Base-by-base conservation (phyloP, 2,888 invertebrate genomes). In the Rhopalosiphum nymphaeae region DNA sequence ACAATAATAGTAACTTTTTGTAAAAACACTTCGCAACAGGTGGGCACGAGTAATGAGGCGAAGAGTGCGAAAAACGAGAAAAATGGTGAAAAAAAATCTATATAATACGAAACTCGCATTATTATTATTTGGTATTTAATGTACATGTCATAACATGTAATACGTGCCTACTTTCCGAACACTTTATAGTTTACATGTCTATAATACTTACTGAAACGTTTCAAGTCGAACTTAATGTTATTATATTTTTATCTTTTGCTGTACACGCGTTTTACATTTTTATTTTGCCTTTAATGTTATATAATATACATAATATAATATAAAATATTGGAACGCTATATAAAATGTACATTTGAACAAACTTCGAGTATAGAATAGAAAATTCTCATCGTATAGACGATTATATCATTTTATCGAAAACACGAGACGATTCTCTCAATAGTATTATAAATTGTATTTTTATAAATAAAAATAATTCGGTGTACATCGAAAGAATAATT, bases 1-100 rank as follows among this genome's bases (percentile, higher is more conserved):
- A 78, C 36, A 78, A 78, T 78, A 78, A 42, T 78, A 78, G 21
- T 21, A 36, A 78, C 36, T 78, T 78, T 78, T 78, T 78, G 78
- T 78, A 36, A 78, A 78, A 78, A 78, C 78, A 78, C 21, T 36
- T 78, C 36, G 78, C 78, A 78, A 78, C 78, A 78, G 78, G 78
- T 78, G 78, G 36, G 78, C 36, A 36, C 78, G 21, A 78, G 36
- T 78, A 78, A 78, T 78, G 78, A 78, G 21, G 78, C 21, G 9
- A 36, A 78, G 9, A 78, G 36, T 36, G 21, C 21, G 78, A 21
- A 78, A 78, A 78, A 7, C 21, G 78, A 36, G 21, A 16, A 36
- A 78, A 78, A 21, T 0, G 13, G 36, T 2, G 36, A 53, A 53
- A 53, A 53, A 53, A 53, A 53, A 53, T 53, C 36, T 36, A 21